Evolutionary conservation across 2,113 vertebrate genomes (phyloP).

Genomic region (Sinocyclocheilus maitianheensis): DNA sequence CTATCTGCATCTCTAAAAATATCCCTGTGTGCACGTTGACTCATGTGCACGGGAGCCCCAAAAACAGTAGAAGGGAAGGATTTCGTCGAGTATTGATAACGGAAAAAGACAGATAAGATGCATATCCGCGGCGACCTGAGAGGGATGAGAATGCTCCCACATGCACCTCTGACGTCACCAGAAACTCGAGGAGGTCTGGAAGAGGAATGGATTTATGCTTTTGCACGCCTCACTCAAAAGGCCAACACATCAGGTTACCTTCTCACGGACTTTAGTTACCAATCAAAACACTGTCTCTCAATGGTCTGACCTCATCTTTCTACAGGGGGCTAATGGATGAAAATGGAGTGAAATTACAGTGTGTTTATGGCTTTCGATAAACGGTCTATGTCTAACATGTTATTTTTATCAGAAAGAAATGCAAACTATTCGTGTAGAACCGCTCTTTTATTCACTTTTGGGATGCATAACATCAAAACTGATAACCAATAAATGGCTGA

Average conservation of each 20-base stretch:
- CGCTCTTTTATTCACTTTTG: not conserved
- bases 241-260: slow-evolving; percentile 43
- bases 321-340: not conserved
- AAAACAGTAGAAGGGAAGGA: slow-evolving; percentile 30
- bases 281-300: slow-evolving; percentile 27
- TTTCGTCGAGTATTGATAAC: slow-evolving; percentile 56
- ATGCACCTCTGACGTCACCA: slow-evolving; percentile 36
- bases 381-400: not conserved
- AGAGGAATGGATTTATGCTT: slow-evolving; percentile 31
- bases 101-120: slow-evolving; percentile 61
- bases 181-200: slow-evolving; percentile 43
- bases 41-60: slow-evolving; percentile 51
- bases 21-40: slow-evolving; percentile 47
- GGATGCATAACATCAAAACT: not conserved
- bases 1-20: slow-evolving; percentile 70
- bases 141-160: slow-evolving; percentile 28
- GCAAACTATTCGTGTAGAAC: not conserved
- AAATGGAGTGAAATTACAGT: slow-evolving; percentile 35
- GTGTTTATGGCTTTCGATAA: not conserved
- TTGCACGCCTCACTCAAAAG: slow-evolving; percentile 7
- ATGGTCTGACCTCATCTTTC: slow-evolving; percentile 35
- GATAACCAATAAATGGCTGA: not conserved
- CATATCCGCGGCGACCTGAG: slow-evolving; percentile 31
- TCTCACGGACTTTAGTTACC: slow-evolving; percentile 51
- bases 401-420: not conserved